Evolutionary conservation across 2,888 invertebrate species (phyloP).

Genomic region (Germaria angustata): DNA sequence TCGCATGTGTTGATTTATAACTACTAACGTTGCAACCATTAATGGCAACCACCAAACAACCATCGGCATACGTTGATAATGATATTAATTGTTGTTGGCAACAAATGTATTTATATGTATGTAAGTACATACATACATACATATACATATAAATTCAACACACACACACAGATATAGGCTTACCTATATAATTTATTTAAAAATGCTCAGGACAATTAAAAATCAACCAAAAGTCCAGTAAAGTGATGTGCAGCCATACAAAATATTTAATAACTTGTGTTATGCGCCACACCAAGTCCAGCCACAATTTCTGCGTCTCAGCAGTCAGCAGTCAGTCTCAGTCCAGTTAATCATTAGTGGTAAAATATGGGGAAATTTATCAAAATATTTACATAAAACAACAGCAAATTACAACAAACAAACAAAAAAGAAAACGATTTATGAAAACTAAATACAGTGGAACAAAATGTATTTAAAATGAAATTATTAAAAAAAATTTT

Average conservation of each 20-base stretch:
- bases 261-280: slow-evolving; percentile 15
- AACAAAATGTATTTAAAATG: neutral
- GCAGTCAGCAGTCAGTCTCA: slow-evolving; percentile 8
- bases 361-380: slow-evolving; percentile 7
- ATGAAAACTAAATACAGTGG: slow-evolving; percentile 11
- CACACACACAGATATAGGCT: neutral
- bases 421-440: neutral
- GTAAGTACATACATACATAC: slow-evolving; percentile 1
- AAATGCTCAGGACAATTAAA: slow-evolving; percentile 45
- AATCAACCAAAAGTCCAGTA: slow-evolving; percentile 40
- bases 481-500: neutral
- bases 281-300: slow-evolving; percentile 17
- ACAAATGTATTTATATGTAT: slow-evolving; percentile 51
- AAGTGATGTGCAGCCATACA: slow-evolving; percentile 4
- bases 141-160: no score
- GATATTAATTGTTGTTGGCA: slow-evolving; percentile 65
- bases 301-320: neutral
- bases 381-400: slow-evolving; percentile 16
- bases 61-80: slow-evolving; percentile 57
- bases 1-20: slow-evolving; percentile 60
- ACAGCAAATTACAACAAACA: neutral
- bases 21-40: slow-evolving; percentile 56
- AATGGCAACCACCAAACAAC: slow-evolving; percentile 54
- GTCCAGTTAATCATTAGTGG: slow-evolving; percentile 37
- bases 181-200: slow-evolving; percentile 24